A percentile compares a stretch with the other conserved stretches of the same genome.
Conservation (phyloP, 1,140 invertebrate genomes). For the Venturia canescens region DNA sequence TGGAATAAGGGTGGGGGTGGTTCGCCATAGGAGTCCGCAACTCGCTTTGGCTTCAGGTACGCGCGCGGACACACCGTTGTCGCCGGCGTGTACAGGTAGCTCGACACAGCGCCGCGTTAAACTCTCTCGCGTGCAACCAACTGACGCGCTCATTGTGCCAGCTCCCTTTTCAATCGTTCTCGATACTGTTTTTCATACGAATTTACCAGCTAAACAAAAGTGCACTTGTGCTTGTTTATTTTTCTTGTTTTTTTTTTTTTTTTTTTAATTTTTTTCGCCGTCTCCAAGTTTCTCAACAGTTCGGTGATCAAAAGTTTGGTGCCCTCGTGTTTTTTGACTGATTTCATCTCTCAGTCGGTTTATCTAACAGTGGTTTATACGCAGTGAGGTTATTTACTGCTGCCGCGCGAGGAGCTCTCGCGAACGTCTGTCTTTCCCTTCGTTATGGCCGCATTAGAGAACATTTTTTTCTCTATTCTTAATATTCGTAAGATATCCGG, state of each 20-base stretch:
- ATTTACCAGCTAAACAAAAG: not conserved
- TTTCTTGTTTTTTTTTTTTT: too few relatives aligned
- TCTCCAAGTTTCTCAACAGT: too few relatives aligned
- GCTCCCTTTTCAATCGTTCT: not conserved
- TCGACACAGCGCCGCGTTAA: constrained; percentile 15
- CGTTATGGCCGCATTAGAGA: not conserved
- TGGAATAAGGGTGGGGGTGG: constrained; percentile 65
- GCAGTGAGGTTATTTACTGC: too few relatives aligned
- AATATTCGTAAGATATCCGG: not conserved
- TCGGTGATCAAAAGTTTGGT: too few relatives aligned
- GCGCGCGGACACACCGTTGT: constrained; percentile 63
- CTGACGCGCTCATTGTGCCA: constrained; percentile 28
- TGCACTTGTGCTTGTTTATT: not conserved
- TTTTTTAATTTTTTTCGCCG: too few relatives aligned
- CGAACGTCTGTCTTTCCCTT: not conserved
- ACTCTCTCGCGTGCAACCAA: constrained; percentile 28
- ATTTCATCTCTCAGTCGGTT: too few relatives aligned
- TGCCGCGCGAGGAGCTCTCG: not conserved
- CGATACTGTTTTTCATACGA: not conserved
- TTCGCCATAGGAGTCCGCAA: constrained; percentile 66
- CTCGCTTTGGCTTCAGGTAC: constrained; percentile 69
- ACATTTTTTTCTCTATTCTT: not conserved
- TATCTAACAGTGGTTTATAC: too few relatives aligned
- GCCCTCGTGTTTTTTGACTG: too few relatives aligned
- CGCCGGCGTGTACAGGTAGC: constrained; percentile 66